Base-by-base conservation (phyloP, 2,888 invertebrate species). In the Brassicogethes aeneus region DNA sequence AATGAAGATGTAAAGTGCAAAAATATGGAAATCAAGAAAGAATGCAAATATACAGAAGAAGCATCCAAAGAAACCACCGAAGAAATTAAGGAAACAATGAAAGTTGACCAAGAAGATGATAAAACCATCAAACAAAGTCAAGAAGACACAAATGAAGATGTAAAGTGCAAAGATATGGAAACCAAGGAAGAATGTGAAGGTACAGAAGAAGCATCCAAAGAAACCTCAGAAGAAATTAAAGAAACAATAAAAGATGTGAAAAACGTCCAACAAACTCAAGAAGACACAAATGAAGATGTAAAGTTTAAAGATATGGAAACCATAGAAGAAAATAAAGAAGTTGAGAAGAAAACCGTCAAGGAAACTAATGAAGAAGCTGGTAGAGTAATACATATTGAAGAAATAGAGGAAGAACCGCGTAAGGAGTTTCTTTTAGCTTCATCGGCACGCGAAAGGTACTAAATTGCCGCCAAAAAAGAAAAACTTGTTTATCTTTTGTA, bases 401-500 rank as follows among this genome's bases (percentile, higher is more conserved):
- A n/a, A 33, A 17, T 36, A 16, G 51, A 53, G 36, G 56, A 57
- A 39, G 50, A 50, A 42, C 54, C 59, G 2, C 47, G 56, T 41
- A 70, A 70, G 39, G 74, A 70, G 43, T 71, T 72, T 64, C 64
- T 86, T 15, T 66, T 88, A 45, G 85, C 85, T 23, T 77, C 82
- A 35, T 75, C 81, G 30, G 76, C 79, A 36, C 79, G 74, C 68
- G 77, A 78, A 60, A 77, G 76, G 77, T 79, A 61, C 60, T 38
- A 10, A 37, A 37, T 17, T 40, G 15, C 32, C 15, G 23, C 30
- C 32, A 14, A 32, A n/a, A n/a, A n/a, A n/a, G n/a, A n/a, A n/a
- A n/a, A n/a, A n/a, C n/a, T n/a, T n/a, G n/a, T 34, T 29, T 36
- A 12, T 34, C 13, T 64, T 62, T 35, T 57, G 15, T 38, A 39